Conservation (phyloP, 2,888 invertebrate species). For the Strigamia transsilvanica region DNA sequence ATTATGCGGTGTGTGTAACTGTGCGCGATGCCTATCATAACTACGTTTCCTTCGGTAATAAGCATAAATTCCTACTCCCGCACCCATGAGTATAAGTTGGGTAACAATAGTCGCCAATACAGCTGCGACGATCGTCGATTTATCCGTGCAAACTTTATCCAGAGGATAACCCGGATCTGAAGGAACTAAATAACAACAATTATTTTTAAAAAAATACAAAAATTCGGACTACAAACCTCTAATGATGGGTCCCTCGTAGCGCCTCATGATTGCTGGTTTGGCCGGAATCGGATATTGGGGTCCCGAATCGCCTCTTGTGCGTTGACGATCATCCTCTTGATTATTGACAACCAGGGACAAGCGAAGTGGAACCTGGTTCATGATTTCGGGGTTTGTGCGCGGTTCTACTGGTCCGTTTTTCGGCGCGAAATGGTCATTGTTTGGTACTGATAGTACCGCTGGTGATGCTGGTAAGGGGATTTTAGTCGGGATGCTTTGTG, state of each 20-base stretch:
- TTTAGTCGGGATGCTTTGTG: too few species aligned
- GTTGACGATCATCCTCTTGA: slow-evolving; percentile 56
- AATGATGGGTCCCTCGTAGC: slow-evolving; percentile 4
- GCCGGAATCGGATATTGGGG: background rate
- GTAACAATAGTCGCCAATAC: slow-evolving; percentile 7
- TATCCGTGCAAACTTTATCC: slow-evolving; percentile 26
- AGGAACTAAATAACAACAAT: slow-evolving; percentile 12
- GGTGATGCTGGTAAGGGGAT: too few species aligned
- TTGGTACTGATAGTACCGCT: too few species aligned
- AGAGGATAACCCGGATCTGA: background rate
- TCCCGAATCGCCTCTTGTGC: background rate
- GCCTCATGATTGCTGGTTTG: background rate
- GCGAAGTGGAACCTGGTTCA: slow-evolving; percentile 58
- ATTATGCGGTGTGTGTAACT: background rate
- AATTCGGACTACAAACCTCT: background rate
- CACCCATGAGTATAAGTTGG: background rate
- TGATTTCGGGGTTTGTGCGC: too few species aligned
- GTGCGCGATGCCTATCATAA: background rate
- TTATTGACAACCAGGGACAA: slow-evolving; percentile 59
- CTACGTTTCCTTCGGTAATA: too few species aligned
- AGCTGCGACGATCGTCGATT: slow-evolving; percentile 24
- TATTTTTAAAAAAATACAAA: background rate
- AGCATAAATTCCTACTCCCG: background rate
- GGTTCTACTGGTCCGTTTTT: too few species aligned
- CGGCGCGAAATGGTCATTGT: background rate